Percentiles rank a stretch among this genome's conserved stretches.
These are phyloP conservation scores for Pristiophorus japonicus DNA, from an alignment of 2,113 vertebrate genomes.

Conservation along the genomic window DNA sequence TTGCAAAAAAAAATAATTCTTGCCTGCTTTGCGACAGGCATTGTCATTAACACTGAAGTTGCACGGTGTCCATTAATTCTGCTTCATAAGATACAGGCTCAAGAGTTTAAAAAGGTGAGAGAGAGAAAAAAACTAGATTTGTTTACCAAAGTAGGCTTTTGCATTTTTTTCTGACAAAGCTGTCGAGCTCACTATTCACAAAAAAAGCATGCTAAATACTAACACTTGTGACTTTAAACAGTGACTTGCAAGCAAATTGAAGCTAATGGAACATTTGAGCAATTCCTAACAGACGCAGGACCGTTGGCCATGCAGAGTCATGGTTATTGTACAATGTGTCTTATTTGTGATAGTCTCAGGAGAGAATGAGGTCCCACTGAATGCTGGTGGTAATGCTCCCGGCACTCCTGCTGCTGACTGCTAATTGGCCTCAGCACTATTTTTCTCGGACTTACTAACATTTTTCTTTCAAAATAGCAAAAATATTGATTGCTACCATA, in stretches of 20 bases:
- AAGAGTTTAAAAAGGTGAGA: constrained; percentile 36
- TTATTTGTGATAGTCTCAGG: constrained; percentile 1
- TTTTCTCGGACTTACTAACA: neutral
- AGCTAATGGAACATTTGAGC: constrained; percentile 29
- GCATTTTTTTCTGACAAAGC: constrained; percentile 44
- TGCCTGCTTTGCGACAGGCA: constrained; percentile 50
- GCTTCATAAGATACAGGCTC: constrained; percentile 51
- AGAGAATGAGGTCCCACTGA: constrained; percentile 14
- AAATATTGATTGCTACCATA: neutral
- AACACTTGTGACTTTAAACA: constrained; percentile 35
- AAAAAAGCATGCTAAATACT: constrained; percentile 39
- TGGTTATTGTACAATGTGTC: constrained; percentile 37
- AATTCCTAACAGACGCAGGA: constrained; percentile 34
- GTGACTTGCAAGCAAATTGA: constrained; percentile 39
- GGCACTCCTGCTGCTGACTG: constrained; percentile 5
- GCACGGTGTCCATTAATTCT: constrained; percentile 46
- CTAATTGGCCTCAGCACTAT: neutral
- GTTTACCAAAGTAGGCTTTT: constrained; percentile 52
- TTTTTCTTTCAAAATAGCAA: neutral
- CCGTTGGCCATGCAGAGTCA: constrained; percentile 36
- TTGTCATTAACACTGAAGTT: constrained; percentile 49
- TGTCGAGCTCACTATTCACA: constrained; percentile 40
- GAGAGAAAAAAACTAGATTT: constrained; percentile 42
- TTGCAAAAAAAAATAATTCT: constrained; percentile 44
- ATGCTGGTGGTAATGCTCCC: neutral